Percentiles rank a stretch among this genome's conserved stretches.
phyloP scores from a whole-genome alignment of 2,888 invertebrate genomes.

The Limnephilus rhombicus region DNA sequence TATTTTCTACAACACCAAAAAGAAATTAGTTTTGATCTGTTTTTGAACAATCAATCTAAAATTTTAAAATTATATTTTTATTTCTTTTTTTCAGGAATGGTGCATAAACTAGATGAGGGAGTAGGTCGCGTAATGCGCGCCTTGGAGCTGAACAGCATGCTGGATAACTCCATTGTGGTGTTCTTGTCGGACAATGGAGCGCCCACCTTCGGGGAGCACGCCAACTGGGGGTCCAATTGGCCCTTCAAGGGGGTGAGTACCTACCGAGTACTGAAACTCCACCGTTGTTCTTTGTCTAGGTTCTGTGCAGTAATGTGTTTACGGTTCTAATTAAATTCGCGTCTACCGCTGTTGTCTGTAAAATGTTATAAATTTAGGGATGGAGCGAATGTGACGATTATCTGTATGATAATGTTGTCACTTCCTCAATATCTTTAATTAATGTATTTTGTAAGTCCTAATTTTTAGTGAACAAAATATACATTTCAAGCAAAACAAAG shows the following conservation, averaged over 20 bases:
- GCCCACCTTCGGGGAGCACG: constrained; percentile 83
- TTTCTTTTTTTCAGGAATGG: constrained; percentile 82
- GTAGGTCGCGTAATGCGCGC: constrained; percentile 87
- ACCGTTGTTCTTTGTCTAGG: neutral
- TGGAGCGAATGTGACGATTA: neutral
- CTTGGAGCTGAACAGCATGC: constrained; percentile 81
- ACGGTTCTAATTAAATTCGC: neutral
- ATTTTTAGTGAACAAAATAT: too few relatives aligned
- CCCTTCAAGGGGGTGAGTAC: constrained; percentile 85
- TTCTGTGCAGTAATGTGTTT: neutral
- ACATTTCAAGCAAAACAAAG: too few relatives aligned
- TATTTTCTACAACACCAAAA: too few relatives aligned
- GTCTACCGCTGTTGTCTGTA: neutral
- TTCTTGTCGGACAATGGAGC: constrained; percentile 95
- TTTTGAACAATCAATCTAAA: too few relatives aligned
- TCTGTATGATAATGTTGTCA: neutral
- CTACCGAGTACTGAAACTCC: neutral
- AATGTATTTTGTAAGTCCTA: too few relatives aligned
- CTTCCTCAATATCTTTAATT: neutral
- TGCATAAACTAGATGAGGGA: constrained; percentile 90
- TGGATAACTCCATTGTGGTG: constrained; percentile 89
- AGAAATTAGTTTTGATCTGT: too few relatives aligned
- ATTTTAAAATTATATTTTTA: too few relatives aligned
- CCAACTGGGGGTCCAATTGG: constrained; percentile 88
- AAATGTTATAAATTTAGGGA: neutral